Evolutionary conservation across 1,140 invertebrate genomes (phyloP).

Genomic region (Macrobrachium nipponense): DNA sequence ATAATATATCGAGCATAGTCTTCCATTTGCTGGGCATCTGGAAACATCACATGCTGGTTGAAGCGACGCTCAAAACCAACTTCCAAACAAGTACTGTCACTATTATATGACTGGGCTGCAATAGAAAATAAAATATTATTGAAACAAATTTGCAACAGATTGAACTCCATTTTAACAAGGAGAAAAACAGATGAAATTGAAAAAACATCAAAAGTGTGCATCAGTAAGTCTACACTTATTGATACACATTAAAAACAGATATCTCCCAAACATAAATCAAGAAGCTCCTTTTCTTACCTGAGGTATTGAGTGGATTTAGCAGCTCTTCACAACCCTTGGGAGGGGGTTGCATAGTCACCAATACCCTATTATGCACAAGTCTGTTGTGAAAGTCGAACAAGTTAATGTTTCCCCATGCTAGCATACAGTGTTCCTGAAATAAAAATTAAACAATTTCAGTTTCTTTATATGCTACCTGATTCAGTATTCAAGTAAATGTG

Average conservation of each 20-base stretch:
- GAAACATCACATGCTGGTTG: constrained; percentile 43
- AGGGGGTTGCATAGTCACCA: constrained; percentile 72
- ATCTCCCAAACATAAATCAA: background rate
- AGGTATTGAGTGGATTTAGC: constrained; percentile 70
- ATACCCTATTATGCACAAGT: constrained; percentile 71
- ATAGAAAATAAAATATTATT: background rate
- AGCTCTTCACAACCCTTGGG: constrained; percentile 72
- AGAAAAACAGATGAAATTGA: too few relatives aligned
- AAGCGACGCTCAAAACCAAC: constrained; percentile 55
- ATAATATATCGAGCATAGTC: constrained; percentile 57
- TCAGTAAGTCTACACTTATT: background rate
- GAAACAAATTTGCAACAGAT: too few relatives aligned
- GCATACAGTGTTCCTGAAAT: constrained; percentile 71
- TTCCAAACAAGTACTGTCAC: constrained; percentile 30
- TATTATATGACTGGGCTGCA: constrained; percentile 14
- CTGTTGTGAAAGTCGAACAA: constrained; percentile 75
- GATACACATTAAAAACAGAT: background rate
- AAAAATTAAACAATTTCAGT: constrained; percentile 9
- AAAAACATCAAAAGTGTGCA: background rate
- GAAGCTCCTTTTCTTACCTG: constrained; percentile 52
- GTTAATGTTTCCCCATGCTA: constrained; percentile 75
- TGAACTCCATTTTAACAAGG: too few relatives aligned
- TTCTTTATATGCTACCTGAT: too few relatives aligned
- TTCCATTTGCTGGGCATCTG: constrained; percentile 51
- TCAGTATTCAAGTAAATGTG: too few relatives aligned